Evolutionary conservation across 30 jellyfish, hydroid and myxozoan species (phyloP), one percentile per base, ranked within the genome.

Genomic region (Aurelia aurita complex sp. Pacific): DNA sequence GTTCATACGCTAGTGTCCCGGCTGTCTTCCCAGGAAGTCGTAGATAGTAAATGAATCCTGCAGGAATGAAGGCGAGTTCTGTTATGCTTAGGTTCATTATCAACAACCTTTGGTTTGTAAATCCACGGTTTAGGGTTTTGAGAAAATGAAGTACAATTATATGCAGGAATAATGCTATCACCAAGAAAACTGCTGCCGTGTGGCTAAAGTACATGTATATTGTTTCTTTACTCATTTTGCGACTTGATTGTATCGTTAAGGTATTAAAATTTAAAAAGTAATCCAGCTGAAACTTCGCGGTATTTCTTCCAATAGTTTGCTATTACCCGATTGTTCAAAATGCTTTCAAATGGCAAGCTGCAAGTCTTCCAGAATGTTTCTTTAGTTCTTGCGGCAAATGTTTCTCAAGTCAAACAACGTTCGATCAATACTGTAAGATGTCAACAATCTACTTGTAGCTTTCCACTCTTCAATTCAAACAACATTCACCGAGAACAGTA

Each of bases 41-140:
- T 40, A 67, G 43, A 80, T 64, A 79, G n/a, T 65, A 79, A 5
- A 79, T 35, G 7, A 52, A 23, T 34, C 89, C 73, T 9, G 63
- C 33, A 29, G 89, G 89, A 38, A 79, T 67, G 65, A 79, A 79
- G n/a, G 69, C 15, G 10, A 67, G 36, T 29, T 79, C 89, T 40
- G 89, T 34, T 54, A 65, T 5, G 65, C 89, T 64, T 5, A 79
- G 82, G 81, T 79, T 79, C 19, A 71, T 79, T 42, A 79, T 64
- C 17, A 79, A 54, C 23, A 79, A 63, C 34, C 64, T 64, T 18
- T 79, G 89, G 29, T 79, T 79, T 13, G 89, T 79, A 14, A 59
- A 33, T 12, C 89, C 89, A 3, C 79, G 52, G 50, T 50, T 67
- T 14, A 67, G 74, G 42, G 61, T 46, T 33, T 84, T 40, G 16